Evolutionary conservation across 2,113 vertebrate genomes (phyloP), one percentile per base, ranked within the genome.

Genomic region (Microcebus tavaratra): DNA sequence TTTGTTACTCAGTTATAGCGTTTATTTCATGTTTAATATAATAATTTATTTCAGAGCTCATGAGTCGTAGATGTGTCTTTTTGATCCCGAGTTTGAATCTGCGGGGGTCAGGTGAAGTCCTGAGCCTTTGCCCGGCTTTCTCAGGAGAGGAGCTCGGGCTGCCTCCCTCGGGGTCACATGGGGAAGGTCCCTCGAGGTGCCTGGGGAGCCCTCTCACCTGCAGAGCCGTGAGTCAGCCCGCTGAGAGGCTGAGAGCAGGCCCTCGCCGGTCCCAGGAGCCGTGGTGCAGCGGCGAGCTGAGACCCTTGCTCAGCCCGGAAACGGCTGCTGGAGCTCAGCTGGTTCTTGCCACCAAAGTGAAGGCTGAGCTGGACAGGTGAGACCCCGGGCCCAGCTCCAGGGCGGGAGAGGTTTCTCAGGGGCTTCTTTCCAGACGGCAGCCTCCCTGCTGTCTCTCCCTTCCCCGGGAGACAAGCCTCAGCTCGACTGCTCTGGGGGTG

Each of bases 251-350:
- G n/a, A 45, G 61, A 75, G 55, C 21, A 23, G 45, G 5, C 13
- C 27, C 31, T 9, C 6, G 21, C 21, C 1, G 34, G 29, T 17
- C 31, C n/a, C 34, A 10, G 1, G 6, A 29, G 6, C 17, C 21
- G 10, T 0, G 1, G 15, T 6, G 6, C 7, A 9, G n/a, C 5
- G 57, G 27, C 17, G 10, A 53, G 18, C 13, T 1, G 8, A 11
- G 2, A 21, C 3, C 23, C 17, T 0, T 6, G 21, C 3, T 67
- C 57, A 14, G 21, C 2, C 6, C 3, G 6, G 8, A 3, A 7
- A 8, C 10, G 27, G 29, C 25, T 34, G 5, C 34, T 1, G 3
- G 27, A 14, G 1, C 18, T 8, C 0, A 0, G 2, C 27, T 23
- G 13, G 2, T 27, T 27, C 21, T 78, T 18, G 9, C 27, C 53